Evolutionary conservation across 64 coral and sea anemone genomes (phyloP).

Genomic region (Anthopleura sola): DNA sequence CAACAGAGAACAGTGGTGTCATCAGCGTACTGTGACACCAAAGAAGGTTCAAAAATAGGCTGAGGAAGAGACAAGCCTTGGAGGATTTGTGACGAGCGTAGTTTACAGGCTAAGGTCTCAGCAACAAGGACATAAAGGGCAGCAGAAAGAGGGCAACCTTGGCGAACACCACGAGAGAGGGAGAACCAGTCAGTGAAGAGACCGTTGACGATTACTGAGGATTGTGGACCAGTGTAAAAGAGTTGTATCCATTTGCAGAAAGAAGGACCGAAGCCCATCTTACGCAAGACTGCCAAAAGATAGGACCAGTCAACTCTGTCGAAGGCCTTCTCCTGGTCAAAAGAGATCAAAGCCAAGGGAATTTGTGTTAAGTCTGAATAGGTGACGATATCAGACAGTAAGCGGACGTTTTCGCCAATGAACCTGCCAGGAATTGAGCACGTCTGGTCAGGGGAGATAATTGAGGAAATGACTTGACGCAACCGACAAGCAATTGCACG

Average conservation of each 20-base stretch:
- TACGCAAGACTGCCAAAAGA: background rate
- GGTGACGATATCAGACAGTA: slow-evolving; percentile 4
- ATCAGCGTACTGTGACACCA: slow-evolving; percentile 25
- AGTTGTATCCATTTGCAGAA: slow-evolving; percentile 9
- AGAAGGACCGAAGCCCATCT: slow-evolving; percentile 41
- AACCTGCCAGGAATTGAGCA: slow-evolving; percentile 35
- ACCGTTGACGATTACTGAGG: slow-evolving; percentile 31
- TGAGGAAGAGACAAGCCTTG: background rate
- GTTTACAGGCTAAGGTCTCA: slow-evolving; percentile 15
- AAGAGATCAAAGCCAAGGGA: background rate
- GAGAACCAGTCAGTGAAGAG: slow-evolving; percentile 1
- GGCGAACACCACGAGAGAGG: slow-evolving; percentile 40
- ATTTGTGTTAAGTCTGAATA: background rate
- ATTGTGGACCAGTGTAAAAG: slow-evolving; percentile 13
- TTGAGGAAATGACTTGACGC: slow-evolving; percentile 16
- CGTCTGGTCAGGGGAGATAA: slow-evolving; percentile 28
- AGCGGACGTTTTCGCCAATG: slow-evolving; percentile 14
- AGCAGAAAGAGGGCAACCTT: slow-evolving; percentile 55
- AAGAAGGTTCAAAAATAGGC: background rate
- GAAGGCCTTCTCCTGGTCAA: slow-evolving; percentile 73
- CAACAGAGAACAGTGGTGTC: slow-evolving; percentile 15
- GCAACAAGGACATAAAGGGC: slow-evolving; percentile 25
- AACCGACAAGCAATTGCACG: slow-evolving; percentile 24
- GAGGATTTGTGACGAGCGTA: background rate
- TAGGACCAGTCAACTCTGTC: slow-evolving; percentile 51